These are phyloP conservation scores for Medauroidea extradentata DNA, from an alignment of 1,140 invertebrate species.

Conservation along the genomic window DNA sequence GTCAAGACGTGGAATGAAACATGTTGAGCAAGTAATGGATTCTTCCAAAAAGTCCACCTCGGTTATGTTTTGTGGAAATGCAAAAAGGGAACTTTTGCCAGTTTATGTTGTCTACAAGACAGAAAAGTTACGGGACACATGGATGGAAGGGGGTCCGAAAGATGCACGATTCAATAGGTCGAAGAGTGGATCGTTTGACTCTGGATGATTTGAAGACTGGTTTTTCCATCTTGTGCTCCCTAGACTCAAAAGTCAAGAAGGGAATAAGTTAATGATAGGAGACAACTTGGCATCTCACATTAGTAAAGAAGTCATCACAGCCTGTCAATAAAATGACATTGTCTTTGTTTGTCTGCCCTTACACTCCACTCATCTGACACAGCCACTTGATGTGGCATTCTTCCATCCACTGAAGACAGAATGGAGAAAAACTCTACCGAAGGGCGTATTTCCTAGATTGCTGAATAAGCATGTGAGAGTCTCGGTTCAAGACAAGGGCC, in stretches of 20 bases:
- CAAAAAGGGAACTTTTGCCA: conserved; percentile 1
- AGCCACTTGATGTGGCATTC: too few relatives aligned
- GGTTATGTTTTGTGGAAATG: conserved; percentile 24
- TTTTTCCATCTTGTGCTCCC: neutral
- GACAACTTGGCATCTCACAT: conserved; percentile 40
- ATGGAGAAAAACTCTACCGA: too few relatives aligned
- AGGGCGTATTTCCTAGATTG: too few relatives aligned
- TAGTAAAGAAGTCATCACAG: conserved; percentile 18
- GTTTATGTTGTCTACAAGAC: conserved; percentile 1
- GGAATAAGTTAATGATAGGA: conserved; percentile 25
- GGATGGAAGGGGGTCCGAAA: neutral
- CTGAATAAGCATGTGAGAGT: too few relatives aligned
- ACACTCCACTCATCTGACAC: conserved; percentile 29
- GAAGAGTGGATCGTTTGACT: conserved; percentile 1
- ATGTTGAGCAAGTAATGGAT: conserved; percentile 15
- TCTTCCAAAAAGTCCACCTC: conserved; percentile 21
- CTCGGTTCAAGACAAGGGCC: too few relatives aligned
- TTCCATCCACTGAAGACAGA: too few relatives aligned
- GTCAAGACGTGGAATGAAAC: conserved; percentile 12
- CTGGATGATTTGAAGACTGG: conserved; percentile 1
- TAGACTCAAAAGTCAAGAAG: neutral
- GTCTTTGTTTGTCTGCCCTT: conserved; percentile 33
- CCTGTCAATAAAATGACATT: conserved; percentile 27
- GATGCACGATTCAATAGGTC: neutral
- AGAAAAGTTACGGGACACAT: neutral